Percentiles rank a stretch among this genome's conserved stretches.
These are phyloP conservation scores for Myiotriccus ornatus DNA, from an alignment of 2,797 vertebrate species.

Conservation along the genomic window DNA sequence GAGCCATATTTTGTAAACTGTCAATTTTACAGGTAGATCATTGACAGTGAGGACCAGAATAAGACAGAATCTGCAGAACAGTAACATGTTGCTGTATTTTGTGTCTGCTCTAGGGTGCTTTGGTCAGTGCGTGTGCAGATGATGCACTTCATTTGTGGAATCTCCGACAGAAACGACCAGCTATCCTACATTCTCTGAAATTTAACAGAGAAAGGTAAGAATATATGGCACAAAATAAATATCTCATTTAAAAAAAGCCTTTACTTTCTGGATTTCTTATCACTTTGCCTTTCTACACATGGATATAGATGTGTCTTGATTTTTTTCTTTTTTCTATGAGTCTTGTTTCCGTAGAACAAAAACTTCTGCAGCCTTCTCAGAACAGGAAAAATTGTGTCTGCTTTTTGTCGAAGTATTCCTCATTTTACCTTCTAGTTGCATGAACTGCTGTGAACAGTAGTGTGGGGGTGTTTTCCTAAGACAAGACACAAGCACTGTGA, in stretches of 20 bases:
- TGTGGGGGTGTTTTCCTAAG: not conserved
- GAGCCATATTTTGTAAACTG: not conserved
- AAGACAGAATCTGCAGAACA: not conserved
- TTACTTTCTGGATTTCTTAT: not conserved
- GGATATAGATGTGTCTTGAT: not conserved
- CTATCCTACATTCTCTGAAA: slow-evolving; percentile 96
- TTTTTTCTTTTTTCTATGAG: not conserved
- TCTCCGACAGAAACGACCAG: slow-evolving; percentile 93
- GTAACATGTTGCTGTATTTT: not conserved
- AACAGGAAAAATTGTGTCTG: not conserved
- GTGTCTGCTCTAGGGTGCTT: slow-evolving; percentile 85
- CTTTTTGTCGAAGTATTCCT: not conserved
- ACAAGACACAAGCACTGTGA: not conserved
- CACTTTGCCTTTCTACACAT: not conserved
- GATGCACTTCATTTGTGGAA: slow-evolving; percentile 98
- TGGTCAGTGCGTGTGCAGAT: slow-evolving; percentile 94
- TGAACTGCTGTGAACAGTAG: not conserved
- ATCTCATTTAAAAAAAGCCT: not conserved
- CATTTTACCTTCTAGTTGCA: not conserved
- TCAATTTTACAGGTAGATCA: not conserved
- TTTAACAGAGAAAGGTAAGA: slow-evolving; percentile 96
- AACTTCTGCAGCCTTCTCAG: not conserved
- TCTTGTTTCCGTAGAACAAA: not conserved
- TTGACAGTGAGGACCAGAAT: not conserved
- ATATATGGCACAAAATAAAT: not conserved